Base-by-base conservation (phyloP, 2,797 vertebrate genomes). In the Periparus ater region DNA sequence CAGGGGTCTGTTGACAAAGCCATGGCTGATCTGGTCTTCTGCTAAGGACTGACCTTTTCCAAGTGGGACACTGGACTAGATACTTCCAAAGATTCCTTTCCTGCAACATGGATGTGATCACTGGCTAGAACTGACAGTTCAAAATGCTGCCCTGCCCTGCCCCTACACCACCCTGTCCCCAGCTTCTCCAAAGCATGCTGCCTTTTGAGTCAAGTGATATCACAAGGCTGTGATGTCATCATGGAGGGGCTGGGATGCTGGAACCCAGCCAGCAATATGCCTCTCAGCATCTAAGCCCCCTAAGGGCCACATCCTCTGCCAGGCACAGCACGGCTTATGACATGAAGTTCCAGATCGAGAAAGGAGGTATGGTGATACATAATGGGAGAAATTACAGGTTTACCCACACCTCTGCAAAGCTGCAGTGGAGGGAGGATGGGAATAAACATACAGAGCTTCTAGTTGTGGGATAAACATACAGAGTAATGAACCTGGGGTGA, bases 71-170 rank as follows among this genome's bases (percentile, higher is more conserved):
- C 4, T 68, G 36, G 23, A 57, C 47, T 45, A 32, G 51, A 44
- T 18, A 47, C 6, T n/a, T 83, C 9, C n/a, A 73, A 65, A 88
- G 18, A 65, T 23, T 10, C 50, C 50, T 65, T 75, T 11, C 22
- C 44, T 89, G 15, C 11, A 58, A 25, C 21, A 20, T 1, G 4
- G 29, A 44, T 34, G 22, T 16, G 16, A 42, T 42, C 55, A 47
- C 0, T 42, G 29, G 11, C 21, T 80, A 51, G 42, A 66, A 42
- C 0, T 18, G 55, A 47, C 23, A 23, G 8, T 20, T 26, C 29
- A 42, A 70, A 16, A 45, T 26, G 44, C 29, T 77, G 57, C 36
- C n/a, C 23, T 76, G 60, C 23, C 32, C 22, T 50, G 13, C 2
- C 10, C 10, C 26, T 36, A 12, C 4, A 47, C 4, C 22, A 58